A percentile compares a stretch with the other conserved stretches of the same genome.
These are phyloP conservation scores for Phymastichus coffea DNA, from an alignment of 1,140 invertebrate genomes.

Conservation along the genomic window DNA sequence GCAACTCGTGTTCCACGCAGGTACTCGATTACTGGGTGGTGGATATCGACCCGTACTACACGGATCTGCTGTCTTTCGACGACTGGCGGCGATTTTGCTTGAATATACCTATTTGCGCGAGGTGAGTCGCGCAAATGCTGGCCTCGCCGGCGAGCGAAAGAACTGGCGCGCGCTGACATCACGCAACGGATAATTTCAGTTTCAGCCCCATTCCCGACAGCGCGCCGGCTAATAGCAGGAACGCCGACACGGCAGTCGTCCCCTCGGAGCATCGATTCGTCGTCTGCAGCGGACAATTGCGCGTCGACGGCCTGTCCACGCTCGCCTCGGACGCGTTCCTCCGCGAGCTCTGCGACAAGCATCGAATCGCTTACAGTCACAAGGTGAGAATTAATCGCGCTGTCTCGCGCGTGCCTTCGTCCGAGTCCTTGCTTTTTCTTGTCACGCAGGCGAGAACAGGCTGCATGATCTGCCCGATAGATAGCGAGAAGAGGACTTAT, in stretches of 20 bases:
- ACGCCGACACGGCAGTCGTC: background rate
- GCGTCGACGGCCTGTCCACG: conserved; percentile 20
- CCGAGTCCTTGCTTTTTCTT: background rate
- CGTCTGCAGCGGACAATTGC: conserved; percentile 34
- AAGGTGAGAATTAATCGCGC: conserved; percentile 32
- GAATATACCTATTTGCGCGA: background rate
- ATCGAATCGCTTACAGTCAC: conserved; percentile 28
- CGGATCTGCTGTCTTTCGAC: conserved; percentile 31
- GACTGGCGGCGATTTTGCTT: conserved; percentile 36
- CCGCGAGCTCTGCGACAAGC: conserved; percentile 16
- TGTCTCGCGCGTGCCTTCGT: background rate
- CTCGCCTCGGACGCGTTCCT: background rate
- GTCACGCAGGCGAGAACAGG: conserved; percentile 27
- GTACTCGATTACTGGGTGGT: conserved; percentile 29
- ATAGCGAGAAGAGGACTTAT: conserved; percentile 16
- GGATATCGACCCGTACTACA: conserved; percentile 35
- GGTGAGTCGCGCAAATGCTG: too few species aligned
- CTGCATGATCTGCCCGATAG: conserved; percentile 31
- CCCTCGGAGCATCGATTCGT: conserved; percentile 27
- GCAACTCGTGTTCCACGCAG: too few species aligned
- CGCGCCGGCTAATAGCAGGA: background rate
- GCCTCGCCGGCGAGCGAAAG: too few species aligned
- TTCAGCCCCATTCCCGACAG: background rate
- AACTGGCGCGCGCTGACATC: background rate
- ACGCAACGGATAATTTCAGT: background rate